Conservation (phyloP, 2,888 invertebrate genomes). For the Brachycybe producta region DNA sequence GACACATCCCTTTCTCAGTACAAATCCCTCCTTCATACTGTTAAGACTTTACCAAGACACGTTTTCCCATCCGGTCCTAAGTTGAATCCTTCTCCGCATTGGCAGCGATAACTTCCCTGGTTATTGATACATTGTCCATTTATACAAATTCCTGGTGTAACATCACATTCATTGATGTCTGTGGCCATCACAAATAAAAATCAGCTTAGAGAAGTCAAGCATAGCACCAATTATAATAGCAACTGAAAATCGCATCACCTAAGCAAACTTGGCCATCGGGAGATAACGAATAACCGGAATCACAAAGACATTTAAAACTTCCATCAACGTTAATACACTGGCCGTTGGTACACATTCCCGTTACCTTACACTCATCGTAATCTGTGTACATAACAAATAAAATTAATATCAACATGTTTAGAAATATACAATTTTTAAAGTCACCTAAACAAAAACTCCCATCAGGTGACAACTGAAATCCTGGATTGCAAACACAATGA, state of each 20-base stretch:
- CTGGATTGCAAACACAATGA: slow-evolving; percentile 62
- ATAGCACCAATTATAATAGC: background rate
- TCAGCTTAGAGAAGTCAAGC: slow-evolving; percentile 7
- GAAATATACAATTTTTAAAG: slow-evolving; percentile 3
- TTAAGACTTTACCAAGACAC: slow-evolving; percentile 61
- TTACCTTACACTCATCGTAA: slow-evolving; percentile 24
- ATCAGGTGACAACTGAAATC: slow-evolving; percentile 58
- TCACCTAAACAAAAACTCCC: slow-evolving; percentile 46
- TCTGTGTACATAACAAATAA: slow-evolving; percentile 24
- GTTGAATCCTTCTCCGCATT: slow-evolving; percentile 52
- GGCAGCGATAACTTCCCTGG: slow-evolving; percentile 60
- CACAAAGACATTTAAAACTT: slow-evolving; percentile 52
- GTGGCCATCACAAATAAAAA: slow-evolving; percentile 24
- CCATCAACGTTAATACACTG: slow-evolving; percentile 25
- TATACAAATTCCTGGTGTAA: slow-evolving; percentile 47
- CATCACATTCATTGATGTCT: slow-evolving; percentile 68
- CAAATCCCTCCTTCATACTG: no score
- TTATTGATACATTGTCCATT: slow-evolving; percentile 65
- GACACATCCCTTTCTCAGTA: no score
- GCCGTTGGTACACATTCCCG: slow-evolving; percentile 25
- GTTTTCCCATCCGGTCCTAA: slow-evolving; percentile 62
- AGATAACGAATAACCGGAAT: slow-evolving; percentile 50
- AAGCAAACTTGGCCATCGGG: slow-evolving; percentile 50
- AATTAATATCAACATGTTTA: slow-evolving; percentile 1
- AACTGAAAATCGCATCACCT: slow-evolving; percentile 30